Percentiles rank a stretch among this genome's conserved stretches.
These are phyloP conservation scores for Lucilia sericata DNA, from an alignment of 1,140 invertebrate species.

Conservation along the genomic window DNA sequence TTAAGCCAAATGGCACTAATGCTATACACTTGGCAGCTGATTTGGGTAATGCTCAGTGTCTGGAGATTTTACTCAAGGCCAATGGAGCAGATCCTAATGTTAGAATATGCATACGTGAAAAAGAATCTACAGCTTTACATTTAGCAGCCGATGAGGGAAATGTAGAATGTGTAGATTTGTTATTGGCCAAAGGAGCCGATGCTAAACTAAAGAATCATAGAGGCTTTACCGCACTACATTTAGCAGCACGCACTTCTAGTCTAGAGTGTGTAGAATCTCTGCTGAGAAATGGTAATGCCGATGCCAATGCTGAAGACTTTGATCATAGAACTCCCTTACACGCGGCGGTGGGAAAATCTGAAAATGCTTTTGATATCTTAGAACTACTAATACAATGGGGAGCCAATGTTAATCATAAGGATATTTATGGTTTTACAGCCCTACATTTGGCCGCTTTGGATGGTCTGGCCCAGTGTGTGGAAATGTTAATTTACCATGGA, in stretches of 20 bases:
- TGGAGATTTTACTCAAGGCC: constrained; percentile 77
- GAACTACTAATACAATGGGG: constrained; percentile 81
- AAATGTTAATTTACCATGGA: constrained; percentile 84
- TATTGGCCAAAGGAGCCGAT: constrained; percentile 80
- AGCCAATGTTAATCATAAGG: constrained; percentile 85
- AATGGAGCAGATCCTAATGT: constrained; percentile 74
- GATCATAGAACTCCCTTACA: constrained; percentile 83
- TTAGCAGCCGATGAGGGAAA: constrained; percentile 84
- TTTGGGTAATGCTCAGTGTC: constrained; percentile 77
- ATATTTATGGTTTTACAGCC: constrained; percentile 90
- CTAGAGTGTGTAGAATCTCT: constrained; percentile 82
- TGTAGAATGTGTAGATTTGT: constrained; percentile 77
- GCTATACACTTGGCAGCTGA: constrained; percentile 83
- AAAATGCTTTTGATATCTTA: constrained; percentile 80
- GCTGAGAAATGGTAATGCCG: constrained; percentile 77
- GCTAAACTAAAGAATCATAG: constrained; percentile 78
- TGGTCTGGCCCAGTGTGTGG: constrained; percentile 85
- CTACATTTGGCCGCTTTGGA: constrained; percentile 88
- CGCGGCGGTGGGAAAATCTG: constrained; percentile 80
- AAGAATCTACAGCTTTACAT: constrained; percentile 82
- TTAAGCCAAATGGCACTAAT: constrained; percentile 79
- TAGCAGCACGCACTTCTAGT: constrained; percentile 81
- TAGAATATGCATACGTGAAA: constrained; percentile 75
- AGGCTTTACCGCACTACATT: constrained; percentile 82
- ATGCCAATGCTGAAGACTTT: constrained; percentile 81